Percentiles rank a stretch among this genome's conserved stretches.
These are phyloP conservation scores for Sebastes reedi DNA, from an alignment of 2,797 vertebrate species.

Conservation along the genomic window DNA sequence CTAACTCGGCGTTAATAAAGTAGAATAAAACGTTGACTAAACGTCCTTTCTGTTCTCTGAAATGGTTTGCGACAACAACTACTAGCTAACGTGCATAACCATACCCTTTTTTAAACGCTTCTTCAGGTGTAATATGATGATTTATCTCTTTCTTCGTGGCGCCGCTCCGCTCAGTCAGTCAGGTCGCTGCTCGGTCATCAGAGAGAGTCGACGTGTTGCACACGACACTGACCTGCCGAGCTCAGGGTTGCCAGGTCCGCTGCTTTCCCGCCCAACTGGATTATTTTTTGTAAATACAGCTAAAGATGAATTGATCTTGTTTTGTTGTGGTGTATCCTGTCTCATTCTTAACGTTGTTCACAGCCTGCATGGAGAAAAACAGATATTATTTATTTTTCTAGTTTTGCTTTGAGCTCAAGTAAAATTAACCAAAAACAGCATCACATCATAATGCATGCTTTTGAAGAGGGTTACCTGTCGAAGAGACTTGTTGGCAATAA, in stretches of 20 bases:
- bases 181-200: too few relatives aligned
- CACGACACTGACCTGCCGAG: not conserved
- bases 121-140: fast-evolving
- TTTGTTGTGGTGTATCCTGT: constrained; percentile 89
- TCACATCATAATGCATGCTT: not conserved
- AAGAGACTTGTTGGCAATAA: constrained; percentile 98
- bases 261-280: constrained; percentile 1
- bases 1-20: too few relatives aligned
- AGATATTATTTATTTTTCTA: too few relatives aligned
- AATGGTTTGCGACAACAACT: too few relatives aligned
- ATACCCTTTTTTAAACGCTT: not conserved
- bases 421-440: not conserved
- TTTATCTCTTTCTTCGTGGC: not conserved
- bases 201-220: not conserved
- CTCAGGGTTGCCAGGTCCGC: constrained; percentile 43
- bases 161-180: fast-evolving
- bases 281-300: not conserved
- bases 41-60: too few relatives aligned
- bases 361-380: constrained; percentile 82
- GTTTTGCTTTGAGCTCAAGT: not conserved
- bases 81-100: too few relatives aligned
- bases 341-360: constrained; percentile 99
- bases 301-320: too few relatives aligned
- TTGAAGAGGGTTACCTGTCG: constrained; percentile 86
- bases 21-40: not conserved